Evolutionary conservation across 1,140 invertebrate species (phyloP), one percentile per base, ranked within the genome.

Genomic region (Aleiodes sp.): DNA sequence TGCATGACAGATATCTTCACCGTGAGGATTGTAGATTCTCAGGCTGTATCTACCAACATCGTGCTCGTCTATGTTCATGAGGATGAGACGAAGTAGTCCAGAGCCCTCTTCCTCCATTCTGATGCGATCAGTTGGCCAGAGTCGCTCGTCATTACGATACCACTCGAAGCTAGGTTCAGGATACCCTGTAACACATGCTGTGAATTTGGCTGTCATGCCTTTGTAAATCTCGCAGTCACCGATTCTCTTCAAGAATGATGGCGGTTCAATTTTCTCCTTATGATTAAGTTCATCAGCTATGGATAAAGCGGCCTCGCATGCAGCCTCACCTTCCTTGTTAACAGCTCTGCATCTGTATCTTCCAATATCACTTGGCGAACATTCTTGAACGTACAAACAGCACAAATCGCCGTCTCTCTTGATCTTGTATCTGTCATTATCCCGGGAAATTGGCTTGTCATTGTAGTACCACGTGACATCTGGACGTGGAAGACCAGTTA

Each of bases 181-280:
- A 70, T 88, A 90, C 35, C 96, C 96, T 12, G 91, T 91, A 29
- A 93, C 90, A 79, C 95, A 96, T 29, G 95, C 95, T 12, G 95
- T 97, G 80, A 97, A 97, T 82, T 96, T 96, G 16, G 93, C 95
- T 14, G 91, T 92, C 92, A 96, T 95, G 7, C 94, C 93, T 76
- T 92, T 91, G 80, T 93, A 94, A 16, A 96, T 88, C 83, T 97
- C 95, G 28, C 92, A 93, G 81, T 96, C 94, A 0, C 94, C 94
- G 69, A 97, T 94, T 75, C 91, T 92, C 85, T 97, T 97, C 65
- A 97, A 83, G 88, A 97, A 97, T 2, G 91, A 90, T 16, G 96
- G 95, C 1, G 94, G 89, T 80, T 97, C 95, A 1, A 91, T 89
- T 72, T 92, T 94, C 73, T 92, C 89, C 71, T 88, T 89, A 70